These are phyloP conservation scores for Xestia sexstrigata DNA, from an alignment of 2,888 invertebrate species.

Conservation along the genomic window DNA sequence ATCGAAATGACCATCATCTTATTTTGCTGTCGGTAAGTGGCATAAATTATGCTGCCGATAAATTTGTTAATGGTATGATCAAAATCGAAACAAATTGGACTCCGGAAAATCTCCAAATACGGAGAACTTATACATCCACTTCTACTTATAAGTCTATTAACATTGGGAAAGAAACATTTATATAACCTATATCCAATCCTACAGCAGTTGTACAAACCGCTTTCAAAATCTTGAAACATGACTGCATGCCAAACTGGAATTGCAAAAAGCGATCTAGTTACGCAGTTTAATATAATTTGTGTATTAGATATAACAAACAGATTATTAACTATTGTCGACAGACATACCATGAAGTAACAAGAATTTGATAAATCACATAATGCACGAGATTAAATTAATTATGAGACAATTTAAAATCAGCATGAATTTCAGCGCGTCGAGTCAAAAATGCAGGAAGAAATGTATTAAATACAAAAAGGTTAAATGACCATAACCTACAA, in stretches of 20 bases:
- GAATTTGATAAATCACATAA: slow-evolving; percentile 25
- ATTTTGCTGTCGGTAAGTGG: not conserved
- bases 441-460: not conserved
- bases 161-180: slow-evolving; percentile 46
- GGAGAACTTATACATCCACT: not conserved
- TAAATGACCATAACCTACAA: not conserved
- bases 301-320: slow-evolving; percentile 60
- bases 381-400: not conserved
- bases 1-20: not conserved
- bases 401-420: not conserved
- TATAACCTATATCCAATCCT: slow-evolving; percentile 41
- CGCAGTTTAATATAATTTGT: slow-evolving; percentile 61
- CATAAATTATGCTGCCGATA: not conserved
- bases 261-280: slow-evolving; percentile 61
- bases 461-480: not conserved
- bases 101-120: not conserved
- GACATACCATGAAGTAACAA: slow-evolving; percentile 29
- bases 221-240: slow-evolving; percentile 62
- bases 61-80: too few relatives aligned
- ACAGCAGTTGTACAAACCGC: slow-evolving; percentile 40
- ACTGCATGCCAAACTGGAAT: slow-evolving; percentile 57
- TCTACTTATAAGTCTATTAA: slow-evolving; percentile 1
- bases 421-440: not conserved
- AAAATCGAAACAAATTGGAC: not conserved
- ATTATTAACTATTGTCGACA: slow-evolving; percentile 58